phyloP scores from a whole-genome alignment of 2,797 vertebrate genomes.

The Gorsachius magnificus region DNA sequence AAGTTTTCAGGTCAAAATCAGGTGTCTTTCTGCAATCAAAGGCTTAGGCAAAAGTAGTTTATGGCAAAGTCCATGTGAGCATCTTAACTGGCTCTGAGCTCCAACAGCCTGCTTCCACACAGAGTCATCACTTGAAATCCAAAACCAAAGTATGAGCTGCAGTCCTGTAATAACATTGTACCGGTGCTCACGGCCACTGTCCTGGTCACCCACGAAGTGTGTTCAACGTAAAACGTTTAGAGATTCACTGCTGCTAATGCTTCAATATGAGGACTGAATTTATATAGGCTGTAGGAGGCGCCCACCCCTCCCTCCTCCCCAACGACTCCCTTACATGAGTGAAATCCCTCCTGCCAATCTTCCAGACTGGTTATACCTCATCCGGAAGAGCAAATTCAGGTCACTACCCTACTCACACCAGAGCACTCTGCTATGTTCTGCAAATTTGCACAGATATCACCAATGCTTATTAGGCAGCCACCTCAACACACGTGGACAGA shows the following conservation, averaged over 20 bases:
- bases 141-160: not conserved
- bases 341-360: not conserved
- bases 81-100: not conserved
- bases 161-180: not conserved
- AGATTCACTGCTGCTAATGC: not conserved
- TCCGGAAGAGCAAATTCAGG: not conserved
- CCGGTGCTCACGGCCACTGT: not conserved
- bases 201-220: not conserved
- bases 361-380: not conserved
- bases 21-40: not conserved
- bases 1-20: not conserved
- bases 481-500: fast-evolving
- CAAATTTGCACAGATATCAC: not conserved
- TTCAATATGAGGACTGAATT: not conserved
- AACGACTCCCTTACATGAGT: not conserved
- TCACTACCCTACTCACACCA: not conserved
- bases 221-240: not conserved
- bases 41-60: not conserved
- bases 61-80: not conserved
- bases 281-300: not conserved
- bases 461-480: not conserved
- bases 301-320: fast-evolving
- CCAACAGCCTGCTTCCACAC: not conserved
- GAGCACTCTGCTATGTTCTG: not conserved
- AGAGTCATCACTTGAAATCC: not conserved